Evolutionary conservation across 1,140 invertebrate species (phyloP).

Genomic region (Hypothenemus hampei): DNA sequence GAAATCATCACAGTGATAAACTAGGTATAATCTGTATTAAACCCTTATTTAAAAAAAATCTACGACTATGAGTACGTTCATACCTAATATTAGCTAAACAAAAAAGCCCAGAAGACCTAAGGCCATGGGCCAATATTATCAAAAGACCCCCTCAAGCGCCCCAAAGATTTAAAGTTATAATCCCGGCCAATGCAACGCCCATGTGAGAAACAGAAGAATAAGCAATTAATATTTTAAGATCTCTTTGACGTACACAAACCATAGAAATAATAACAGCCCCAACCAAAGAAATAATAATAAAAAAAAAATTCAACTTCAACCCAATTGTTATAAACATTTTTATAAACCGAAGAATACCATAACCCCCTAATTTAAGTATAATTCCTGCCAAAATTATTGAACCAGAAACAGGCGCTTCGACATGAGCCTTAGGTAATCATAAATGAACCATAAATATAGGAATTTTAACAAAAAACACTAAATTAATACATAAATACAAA

Average conservation of each 20-base stretch:
- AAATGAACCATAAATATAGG: constrained; percentile 65
- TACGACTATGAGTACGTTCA: constrained; percentile 50
- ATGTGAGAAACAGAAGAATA: constrained; percentile 62
- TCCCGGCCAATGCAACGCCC: constrained; percentile 48
- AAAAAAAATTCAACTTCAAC: constrained; percentile 38
- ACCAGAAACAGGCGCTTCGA: constrained; percentile 63
- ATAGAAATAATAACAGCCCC: constrained; percentile 53
- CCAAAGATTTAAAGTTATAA: constrained; percentile 48
- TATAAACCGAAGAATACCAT: constrained; percentile 56
- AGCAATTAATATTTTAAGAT: constrained; percentile 59
- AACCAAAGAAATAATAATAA: constrained; percentile 51
- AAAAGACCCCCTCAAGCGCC: constrained; percentile 49
- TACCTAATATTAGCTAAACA: constrained; percentile 61
- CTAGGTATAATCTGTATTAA: constrained; percentile 48
- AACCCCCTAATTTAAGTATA: constrained; percentile 63
- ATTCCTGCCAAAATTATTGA: constrained; percentile 68
- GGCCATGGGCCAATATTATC: constrained; percentile 60
- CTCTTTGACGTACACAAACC: constrained; percentile 56
- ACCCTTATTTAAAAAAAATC: constrained; percentile 48
- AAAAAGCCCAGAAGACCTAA: constrained; percentile 65
- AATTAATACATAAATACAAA: constrained; percentile 51
- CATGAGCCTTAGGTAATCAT: constrained; percentile 68
- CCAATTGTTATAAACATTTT: constrained; percentile 40
- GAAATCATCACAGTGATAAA: constrained; percentile 57
- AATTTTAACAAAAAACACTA: constrained; percentile 64